A percentile compares a stretch with the other conserved stretches of the same genome.
These are phyloP conservation scores for Darevskia nairensis DNA, from an alignment of 2,797 vertebrate species.

Conservation along the genomic window DNA sequence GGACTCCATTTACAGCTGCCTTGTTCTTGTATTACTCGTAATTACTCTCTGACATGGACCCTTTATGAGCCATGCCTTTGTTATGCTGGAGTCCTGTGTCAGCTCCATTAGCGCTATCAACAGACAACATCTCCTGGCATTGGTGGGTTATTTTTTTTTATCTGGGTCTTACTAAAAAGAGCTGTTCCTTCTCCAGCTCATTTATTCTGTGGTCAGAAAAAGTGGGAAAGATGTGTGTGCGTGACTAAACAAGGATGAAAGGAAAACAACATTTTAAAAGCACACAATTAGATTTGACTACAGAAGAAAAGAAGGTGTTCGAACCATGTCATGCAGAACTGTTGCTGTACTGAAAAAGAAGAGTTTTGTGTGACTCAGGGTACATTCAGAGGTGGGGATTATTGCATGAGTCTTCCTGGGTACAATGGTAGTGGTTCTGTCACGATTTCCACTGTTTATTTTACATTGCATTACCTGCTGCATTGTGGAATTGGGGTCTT, in stretches of 20 bases:
- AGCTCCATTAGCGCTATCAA: constrained; percentile 1
- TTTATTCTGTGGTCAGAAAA: not conserved
- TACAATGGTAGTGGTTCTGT: too few relatives aligned
- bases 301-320: not conserved
- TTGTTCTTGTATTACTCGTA: constrained; percentile 22
- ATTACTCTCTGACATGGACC: constrained; percentile 35
- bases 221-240: not conserved
- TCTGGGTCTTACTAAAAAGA: not conserved
- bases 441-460: too few relatives aligned
- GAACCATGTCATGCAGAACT: not conserved
- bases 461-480: too few relatives aligned
- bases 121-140: not conserved
- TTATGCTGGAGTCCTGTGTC: constrained; percentile 22
- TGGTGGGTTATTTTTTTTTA: not conserved
- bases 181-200: not conserved
- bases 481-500: too few relatives aligned
- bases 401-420: not conserved
- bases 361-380: too few relatives aligned
- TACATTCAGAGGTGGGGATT: too few relatives aligned
- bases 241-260: not conserved
- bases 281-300: not conserved
- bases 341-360: too few relatives aligned
- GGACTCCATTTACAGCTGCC: constrained; percentile 39
- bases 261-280: not conserved
- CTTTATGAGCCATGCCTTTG: constrained; percentile 29